Conservation (phyloP, 2,888 invertebrate genomes). For the Chorisops tibialis region DNA sequence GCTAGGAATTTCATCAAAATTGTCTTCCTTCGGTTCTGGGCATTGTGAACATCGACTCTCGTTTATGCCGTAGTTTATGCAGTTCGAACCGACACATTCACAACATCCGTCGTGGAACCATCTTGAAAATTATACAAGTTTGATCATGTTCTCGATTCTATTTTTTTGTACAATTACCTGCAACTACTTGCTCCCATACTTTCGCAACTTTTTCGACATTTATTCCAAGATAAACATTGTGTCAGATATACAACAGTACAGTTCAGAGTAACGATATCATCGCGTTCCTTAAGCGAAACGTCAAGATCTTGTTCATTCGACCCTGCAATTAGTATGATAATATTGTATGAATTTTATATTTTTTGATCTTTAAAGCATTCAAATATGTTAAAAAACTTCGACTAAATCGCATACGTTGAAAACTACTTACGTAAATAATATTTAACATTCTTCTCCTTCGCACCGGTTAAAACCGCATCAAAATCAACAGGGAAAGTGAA, state of each 20-base stretch:
- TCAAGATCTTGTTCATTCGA: slow-evolving; percentile 64
- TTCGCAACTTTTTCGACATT: slow-evolving; percentile 76
- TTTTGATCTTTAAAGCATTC: background rate
- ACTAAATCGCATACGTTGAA: no score
- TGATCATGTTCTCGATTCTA: background rate
- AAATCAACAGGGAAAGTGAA: slow-evolving; percentile 77
- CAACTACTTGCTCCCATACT: slow-evolving; percentile 51
- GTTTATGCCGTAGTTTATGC: slow-evolving; percentile 85
- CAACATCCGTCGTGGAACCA: slow-evolving; percentile 97
- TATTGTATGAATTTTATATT: background rate
- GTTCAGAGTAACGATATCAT: slow-evolving; percentile 69
- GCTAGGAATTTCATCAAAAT: slow-evolving; percentile 46
- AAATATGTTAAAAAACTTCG: no score
- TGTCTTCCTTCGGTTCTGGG: slow-evolving; percentile 56
- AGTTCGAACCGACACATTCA: slow-evolving; percentile 85
- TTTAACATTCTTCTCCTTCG: slow-evolving; percentile 68
- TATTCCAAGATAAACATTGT: slow-evolving; percentile 83
- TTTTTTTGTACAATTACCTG: slow-evolving; percentile 35
- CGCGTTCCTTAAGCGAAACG: slow-evolving; percentile 49
- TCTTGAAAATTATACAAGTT: slow-evolving; percentile 15
- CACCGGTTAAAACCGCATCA: slow-evolving; percentile 63
- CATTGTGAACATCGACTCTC: slow-evolving; percentile 72
- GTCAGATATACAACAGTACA: slow-evolving; percentile 91
- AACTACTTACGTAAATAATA: slow-evolving; percentile 66
- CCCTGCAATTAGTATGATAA: no score